Percentiles rank a stretch among this genome's conserved stretches.
Evolutionary conservation across 2,797 vertebrate genomes (phyloP).

Genomic region (Peromyscus melanophrys): DNA sequence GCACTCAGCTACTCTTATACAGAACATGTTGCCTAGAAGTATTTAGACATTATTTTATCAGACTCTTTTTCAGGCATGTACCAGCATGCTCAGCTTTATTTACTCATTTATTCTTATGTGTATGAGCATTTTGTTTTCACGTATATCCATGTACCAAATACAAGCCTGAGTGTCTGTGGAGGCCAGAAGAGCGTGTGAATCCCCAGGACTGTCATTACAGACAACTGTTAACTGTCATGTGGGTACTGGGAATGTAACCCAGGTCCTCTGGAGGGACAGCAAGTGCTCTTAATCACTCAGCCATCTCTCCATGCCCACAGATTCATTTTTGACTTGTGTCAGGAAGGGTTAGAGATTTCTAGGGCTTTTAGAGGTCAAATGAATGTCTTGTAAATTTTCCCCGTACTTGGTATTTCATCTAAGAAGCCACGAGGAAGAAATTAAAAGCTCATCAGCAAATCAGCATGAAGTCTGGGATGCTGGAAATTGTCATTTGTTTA

Average conservation of each 20-base stretch:
- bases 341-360: slow-evolving; percentile 31
- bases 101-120: neutral
- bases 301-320: neutral
- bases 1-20: neutral
- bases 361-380: slow-evolving; percentile 70
- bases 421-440: slow-evolving; percentile 81
- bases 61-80: neutral
- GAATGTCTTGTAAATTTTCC: neutral
- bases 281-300: neutral
- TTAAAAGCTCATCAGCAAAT: slow-evolving; percentile 85
- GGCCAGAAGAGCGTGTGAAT: neutral
- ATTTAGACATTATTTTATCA: neutral
- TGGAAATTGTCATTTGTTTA: slow-evolving; percentile 82
- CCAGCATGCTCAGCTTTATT: neutral
- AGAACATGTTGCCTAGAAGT: neutral
- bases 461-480: slow-evolving; percentile 76
- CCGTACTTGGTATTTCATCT: slow-evolving; percentile 70
- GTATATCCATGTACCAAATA: neutral
- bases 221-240: neutral
- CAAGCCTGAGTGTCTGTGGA: neutral
- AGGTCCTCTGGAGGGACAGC: neutral
- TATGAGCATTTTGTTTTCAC: neutral
- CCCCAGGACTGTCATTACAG: neutral
- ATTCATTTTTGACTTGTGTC: neutral
- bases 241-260: neutral